Evolutionary conservation across 2,113 vertebrate genomes (phyloP), one percentile per base, ranked within the genome.

Genomic region (Campylomormyrus numenius): DNA sequence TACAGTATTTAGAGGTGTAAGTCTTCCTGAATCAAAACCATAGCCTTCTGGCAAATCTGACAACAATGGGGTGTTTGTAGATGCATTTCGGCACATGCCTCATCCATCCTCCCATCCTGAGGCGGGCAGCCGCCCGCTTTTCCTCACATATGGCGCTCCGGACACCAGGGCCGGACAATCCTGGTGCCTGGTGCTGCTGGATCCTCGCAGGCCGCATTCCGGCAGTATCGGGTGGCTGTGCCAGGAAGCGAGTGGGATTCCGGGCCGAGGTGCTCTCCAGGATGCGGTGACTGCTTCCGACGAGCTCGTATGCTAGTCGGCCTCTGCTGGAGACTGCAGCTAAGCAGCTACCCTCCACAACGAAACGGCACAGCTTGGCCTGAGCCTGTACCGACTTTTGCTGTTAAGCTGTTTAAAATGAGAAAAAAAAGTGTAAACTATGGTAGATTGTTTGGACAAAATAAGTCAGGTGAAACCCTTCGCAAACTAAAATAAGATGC

Each of bases 31-130:
- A 31, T 21, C 17, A 35, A 53, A 62, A 66, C 21, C 21, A 49
- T 35, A 87, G 27, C 45, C 70, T 89, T 52, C 88, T 50, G 70
- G 50, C 46, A 49, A 84, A 42, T 21, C 17, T 50, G 48, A 42
- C 70, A 89, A 89, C 70, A 89, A 89, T n/a, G 35, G 49, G 9
- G 5, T 84, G 77, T 56, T 89, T 89, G 66, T 52, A 15, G 48
- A 35, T 3, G 2, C 42, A 48, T 53, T 39, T 89, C 7, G 15
- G 48, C 42, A 42, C 46, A 56, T 10, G 49, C 49, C 74, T 84
- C 21, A n/a, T 83, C 88, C 88, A 48, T 27, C 77, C 58, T 24
- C 50, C 70, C 19, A 50, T 53, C 74, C 88, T 39, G 74, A 10
- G 77, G 70, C 24, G 24, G 83, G 77, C 24, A 89, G 48, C 27